A percentile compares a stretch with the other conserved stretches of the same genome.
Evolutionary conservation across 2,113 vertebrate species (phyloP).

Genomic region (Oncorhynchus keta): DNA sequence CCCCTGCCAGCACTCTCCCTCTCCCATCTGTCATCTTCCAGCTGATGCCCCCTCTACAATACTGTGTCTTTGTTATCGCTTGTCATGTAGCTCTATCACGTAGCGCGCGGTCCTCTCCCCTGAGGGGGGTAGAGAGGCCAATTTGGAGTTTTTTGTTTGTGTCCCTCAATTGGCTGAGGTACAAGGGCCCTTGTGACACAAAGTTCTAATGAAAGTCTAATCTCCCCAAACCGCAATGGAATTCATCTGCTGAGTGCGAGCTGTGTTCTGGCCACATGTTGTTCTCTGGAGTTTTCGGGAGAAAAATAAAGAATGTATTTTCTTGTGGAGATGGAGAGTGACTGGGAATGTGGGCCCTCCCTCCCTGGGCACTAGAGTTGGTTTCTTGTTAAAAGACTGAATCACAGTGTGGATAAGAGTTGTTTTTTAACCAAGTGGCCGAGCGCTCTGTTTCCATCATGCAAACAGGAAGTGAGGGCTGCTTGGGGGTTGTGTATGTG

Average conservation of each 20-base stretch:
- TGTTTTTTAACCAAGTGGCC: conserved; percentile 25
- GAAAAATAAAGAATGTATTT: conserved; percentile 16
- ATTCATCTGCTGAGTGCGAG: conserved; percentile 32
- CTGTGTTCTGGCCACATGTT: conserved; percentile 15
- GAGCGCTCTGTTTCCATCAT: conserved; percentile 13
- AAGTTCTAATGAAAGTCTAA: conserved; percentile 36
- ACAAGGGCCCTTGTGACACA: conserved; percentile 50
- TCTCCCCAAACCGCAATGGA: conserved; percentile 19
- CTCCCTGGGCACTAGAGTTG: conserved; percentile 2
- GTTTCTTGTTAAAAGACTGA: conserved; percentile 25
- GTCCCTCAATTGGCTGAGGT: conserved; percentile 36
- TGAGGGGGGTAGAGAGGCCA: conserved; percentile 16
- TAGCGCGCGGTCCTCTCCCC: background rate
- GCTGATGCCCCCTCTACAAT: background rate
- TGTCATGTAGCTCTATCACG: conserved; percentile 16
- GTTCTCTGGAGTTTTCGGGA: conserved; percentile 17
- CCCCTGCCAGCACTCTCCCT: background rate
- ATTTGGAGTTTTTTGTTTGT: conserved; percentile 44
- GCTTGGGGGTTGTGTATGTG: background rate
- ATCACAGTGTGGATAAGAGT: conserved; percentile 6
- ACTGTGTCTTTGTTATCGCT: background rate
- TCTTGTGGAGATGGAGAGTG: background rate
- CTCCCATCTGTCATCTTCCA: background rate
- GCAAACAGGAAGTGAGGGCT: conserved; percentile 42
- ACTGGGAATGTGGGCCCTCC: conserved; percentile 1